These are phyloP conservation scores for Leptestheria dahalacensis DNA, from an alignment of 1,140 invertebrate species.

Conservation along the genomic window DNA sequence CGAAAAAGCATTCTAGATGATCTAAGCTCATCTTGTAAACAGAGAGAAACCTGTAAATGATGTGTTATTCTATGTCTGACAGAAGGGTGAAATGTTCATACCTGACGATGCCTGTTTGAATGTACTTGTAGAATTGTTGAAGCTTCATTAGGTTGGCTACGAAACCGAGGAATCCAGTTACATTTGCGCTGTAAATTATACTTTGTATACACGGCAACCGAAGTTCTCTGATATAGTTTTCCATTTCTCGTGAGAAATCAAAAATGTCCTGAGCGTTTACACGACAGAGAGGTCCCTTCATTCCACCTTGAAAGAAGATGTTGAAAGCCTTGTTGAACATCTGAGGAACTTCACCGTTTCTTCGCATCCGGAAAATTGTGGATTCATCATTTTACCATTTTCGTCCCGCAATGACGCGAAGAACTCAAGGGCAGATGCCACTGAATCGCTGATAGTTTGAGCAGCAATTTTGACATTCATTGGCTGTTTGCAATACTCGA, in stretches of 20 bases:
- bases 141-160: not conserved
- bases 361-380: not conserved
- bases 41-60: not conserved
- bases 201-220: not conserved
- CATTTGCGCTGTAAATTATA: not conserved
- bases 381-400: not conserved
- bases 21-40: slow-evolving; percentile 29
- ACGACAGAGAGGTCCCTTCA: not conserved
- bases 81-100: no score
- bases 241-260: not conserved
- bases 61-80: no score
- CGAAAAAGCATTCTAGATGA: slow-evolving; percentile 30
- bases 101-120: slow-evolving; percentile 19
- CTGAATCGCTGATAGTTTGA: not conserved
- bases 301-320: no score
- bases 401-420: not conserved
- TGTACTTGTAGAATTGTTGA: not conserved
- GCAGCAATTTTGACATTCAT: slow-evolving; percentile 2
- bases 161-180: not conserved
- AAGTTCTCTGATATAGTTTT: not conserved
- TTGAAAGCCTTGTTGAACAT: not conserved
- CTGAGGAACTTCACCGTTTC: not conserved
- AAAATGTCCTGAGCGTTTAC: not conserved
- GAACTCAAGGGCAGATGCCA: not conserved
- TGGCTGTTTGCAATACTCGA: not conserved